Evolutionary conservation across 2,888 invertebrate species (phyloP).

Genomic region (Brachyptera putata): DNA sequence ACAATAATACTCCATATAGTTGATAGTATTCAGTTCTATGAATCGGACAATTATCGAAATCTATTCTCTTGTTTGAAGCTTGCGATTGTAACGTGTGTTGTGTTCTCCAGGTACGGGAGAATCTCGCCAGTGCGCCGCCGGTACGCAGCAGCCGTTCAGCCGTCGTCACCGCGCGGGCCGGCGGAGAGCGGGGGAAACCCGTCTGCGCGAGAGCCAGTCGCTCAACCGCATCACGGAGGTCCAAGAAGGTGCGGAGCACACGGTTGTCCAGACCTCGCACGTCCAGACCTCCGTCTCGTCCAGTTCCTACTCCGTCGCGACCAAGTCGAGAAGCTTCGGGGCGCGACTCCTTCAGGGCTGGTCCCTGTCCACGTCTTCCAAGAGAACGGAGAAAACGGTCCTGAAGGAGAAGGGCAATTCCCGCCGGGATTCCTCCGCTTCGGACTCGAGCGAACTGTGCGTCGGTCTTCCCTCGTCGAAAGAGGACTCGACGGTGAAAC

Average conservation of each 20-base stretch:
- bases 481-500: background rate
- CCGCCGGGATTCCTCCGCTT: background rate
- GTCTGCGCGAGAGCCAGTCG: slow-evolving; percentile 76
- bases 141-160: slow-evolving; percentile 44
- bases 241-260: slow-evolving; percentile 62
- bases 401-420: background rate
- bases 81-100: no score
- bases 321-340: slow-evolving; percentile 50
- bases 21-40: no score
- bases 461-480: no score
- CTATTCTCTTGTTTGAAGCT: no score
- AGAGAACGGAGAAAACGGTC: no score
- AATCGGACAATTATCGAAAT: no score
- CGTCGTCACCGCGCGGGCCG: slow-evolving; percentile 53
- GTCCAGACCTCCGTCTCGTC: slow-evolving; percentile 24
- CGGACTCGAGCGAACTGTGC: background rate
- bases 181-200: slow-evolving; percentile 58
- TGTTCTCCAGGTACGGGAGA: slow-evolving; percentile 35
- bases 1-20: no score
- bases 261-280: slow-evolving; percentile 7
- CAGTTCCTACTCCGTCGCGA: slow-evolving; percentile 39
- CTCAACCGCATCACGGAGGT: slow-evolving; percentile 82
- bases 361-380: slow-evolving; percentile 36
- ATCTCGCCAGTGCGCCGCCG: slow-evolving; percentile 42
- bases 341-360: slow-evolving; percentile 51